These are phyloP conservation scores for Anastrepha obliqua DNA, from an alignment of 1,140 invertebrate genomes.

Conservation along the genomic window DNA sequence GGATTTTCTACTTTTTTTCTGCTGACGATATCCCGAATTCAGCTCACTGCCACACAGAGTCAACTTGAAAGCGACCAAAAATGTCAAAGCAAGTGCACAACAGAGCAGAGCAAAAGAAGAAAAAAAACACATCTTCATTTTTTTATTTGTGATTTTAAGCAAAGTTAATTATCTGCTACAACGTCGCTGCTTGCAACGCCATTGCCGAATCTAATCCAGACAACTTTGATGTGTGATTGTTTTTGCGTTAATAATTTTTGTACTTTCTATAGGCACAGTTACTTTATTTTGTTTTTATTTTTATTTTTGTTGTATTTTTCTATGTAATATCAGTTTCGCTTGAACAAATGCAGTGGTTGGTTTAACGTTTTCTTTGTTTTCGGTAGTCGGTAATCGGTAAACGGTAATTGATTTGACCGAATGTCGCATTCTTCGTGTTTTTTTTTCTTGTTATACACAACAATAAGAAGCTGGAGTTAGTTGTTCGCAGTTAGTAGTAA, in stretches of 20 bases:
- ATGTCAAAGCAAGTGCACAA: background rate
- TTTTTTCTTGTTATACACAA: slow-evolving; percentile 24
- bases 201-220: slow-evolving; percentile 37
- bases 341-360: background rate
- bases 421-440: background rate
- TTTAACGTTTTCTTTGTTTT: slow-evolving; percentile 5
- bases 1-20: background rate
- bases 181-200: background rate
- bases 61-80: background rate
- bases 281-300: background rate
- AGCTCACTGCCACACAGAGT: background rate
- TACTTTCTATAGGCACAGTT: background rate
- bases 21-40: slow-evolving; percentile 13
- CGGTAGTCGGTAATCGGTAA: slow-evolving; percentile 33
- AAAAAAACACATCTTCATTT: too few relatives aligned
- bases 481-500: background rate
- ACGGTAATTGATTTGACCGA: background rate
- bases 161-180: background rate
- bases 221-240: slow-evolving; percentile 50
- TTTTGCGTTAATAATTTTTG: background rate
- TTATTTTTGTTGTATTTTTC: background rate
- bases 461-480: background rate
- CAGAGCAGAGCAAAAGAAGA: background rate
- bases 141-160: background rate
- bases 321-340: background rate